Base-by-base conservation (phyloP, 2,888 invertebrate genomes). In the Leucophenga maculata region DNA sequence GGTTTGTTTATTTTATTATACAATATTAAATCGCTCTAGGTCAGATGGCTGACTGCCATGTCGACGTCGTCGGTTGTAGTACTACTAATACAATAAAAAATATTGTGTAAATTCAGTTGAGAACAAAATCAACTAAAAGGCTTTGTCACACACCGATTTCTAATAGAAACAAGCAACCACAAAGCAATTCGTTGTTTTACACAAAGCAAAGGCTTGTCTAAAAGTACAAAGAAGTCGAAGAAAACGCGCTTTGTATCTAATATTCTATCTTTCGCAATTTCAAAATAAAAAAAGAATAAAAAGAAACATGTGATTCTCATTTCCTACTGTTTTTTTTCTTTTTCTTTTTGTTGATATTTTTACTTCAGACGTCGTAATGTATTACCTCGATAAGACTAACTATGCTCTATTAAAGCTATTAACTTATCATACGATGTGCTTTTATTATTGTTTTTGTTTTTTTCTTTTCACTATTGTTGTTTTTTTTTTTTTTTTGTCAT, bases 401-500 rank as follows among this genome's bases (percentile, higher is more conserved):
- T 55, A 22, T 22, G 55, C 20, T 22, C 55, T 55, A 22, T 73
- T 74, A 68, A 20, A 67, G 62, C 67, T 52, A 72, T 69, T 74
- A 68, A 68, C 64, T 72, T 70, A 74, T 72, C 72, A 46, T 57
- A 20, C 68, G 20, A 44, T 66, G 13, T 60, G 60, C 26, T 65
- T 1, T 32, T 64, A 14, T 55, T 32, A 52, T 18, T 31, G 32
- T 55, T 48, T 62, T 71, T 73, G 68, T 68, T 67, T n/a, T n/a
- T 66, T 70, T 64, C 69, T 69, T 69, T 68, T 70, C 64, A 1
- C 31, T 64, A 14, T 55, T 32, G 62, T 18, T 31, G 31, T 55
- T 52, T 60, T 71, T 73, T 66, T 68, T 67, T n/a, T n/a, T 66
- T 70, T 65, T 69, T 69, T 70, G 70, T 70, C 65, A 54, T 67